A percentile compares a stretch with the other conserved stretches of the same genome.
phyloP scores from a whole-genome alignment of 2,888 invertebrate genomes.

The Fissipunctia ypsillon region DNA sequence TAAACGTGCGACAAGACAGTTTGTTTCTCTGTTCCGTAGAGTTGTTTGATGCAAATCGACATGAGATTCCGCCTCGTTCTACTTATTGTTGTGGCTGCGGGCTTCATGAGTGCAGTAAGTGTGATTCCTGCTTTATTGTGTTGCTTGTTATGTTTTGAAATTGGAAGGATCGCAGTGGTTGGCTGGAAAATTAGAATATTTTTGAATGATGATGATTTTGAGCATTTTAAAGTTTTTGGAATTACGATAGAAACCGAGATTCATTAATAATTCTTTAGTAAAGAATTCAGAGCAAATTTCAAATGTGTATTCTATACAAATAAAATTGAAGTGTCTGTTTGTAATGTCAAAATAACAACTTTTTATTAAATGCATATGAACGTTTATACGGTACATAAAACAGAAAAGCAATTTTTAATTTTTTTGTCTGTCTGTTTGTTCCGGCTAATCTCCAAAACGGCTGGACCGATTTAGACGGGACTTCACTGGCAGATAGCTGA shows the following conservation, averaged over 20 bases:
- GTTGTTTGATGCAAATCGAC: conserved; percentile 65
- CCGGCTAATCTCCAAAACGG: too few relatives aligned
- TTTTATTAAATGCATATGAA: too few relatives aligned
- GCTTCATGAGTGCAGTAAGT: conserved; percentile 59
- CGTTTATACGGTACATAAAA: too few relatives aligned
- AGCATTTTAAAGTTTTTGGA: not conserved
- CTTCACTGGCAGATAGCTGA: too few relatives aligned
- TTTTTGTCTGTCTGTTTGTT: too few relatives aligned
- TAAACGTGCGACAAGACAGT: conserved; percentile 68
- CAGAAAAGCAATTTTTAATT: too few relatives aligned
- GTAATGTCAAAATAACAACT: too few relatives aligned
- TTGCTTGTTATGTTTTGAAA: conserved; percentile 31
- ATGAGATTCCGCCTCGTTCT: conserved; percentile 64
- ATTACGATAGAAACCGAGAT: too few relatives aligned
- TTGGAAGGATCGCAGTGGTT: conserved; percentile 1
- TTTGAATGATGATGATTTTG: conserved; percentile 2
- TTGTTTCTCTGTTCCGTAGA: conserved; percentile 62
- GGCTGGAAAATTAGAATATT: not conserved
- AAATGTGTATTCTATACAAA: not conserved
- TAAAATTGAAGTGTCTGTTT: too few relatives aligned
- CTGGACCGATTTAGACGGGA: too few relatives aligned
- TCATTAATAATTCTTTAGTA: not conserved
- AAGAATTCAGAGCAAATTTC: not conserved
- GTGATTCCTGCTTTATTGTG: conserved; percentile 45
- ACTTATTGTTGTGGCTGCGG: conserved; percentile 50